Conservation (phyloP, 2,113 vertebrate species). For the Hylia prasina region DNA sequence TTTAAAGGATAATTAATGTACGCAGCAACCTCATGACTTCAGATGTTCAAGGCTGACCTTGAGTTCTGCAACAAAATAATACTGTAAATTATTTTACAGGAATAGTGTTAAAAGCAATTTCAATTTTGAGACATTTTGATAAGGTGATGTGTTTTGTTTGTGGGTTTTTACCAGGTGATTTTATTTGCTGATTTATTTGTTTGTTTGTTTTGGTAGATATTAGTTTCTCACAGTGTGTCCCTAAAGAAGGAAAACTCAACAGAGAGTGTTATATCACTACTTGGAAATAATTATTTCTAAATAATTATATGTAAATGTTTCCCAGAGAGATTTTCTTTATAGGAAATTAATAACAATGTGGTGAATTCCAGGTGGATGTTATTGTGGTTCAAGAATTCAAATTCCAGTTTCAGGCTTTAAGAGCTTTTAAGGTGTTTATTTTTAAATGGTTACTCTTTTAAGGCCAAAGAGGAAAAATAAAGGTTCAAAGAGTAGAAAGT, state of each 20-base stretch:
- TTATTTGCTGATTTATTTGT: not conserved
- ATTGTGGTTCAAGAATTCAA: not conserved
- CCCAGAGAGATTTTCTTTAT: not conserved
- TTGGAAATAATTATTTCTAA: not conserved
- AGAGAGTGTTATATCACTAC: not conserved
- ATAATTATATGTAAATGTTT: not conserved
- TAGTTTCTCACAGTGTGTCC: not conserved
- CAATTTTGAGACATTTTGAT: not conserved
- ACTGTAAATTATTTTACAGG: not conserved
- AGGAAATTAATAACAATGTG: not conserved
- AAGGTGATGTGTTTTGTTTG: not conserved
- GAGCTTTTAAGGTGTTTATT: not conserved
- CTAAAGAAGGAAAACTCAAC: not conserved
- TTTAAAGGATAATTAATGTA: not conserved
- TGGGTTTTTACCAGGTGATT: not conserved
- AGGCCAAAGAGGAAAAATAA: not conserved
- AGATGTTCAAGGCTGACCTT: not conserved
- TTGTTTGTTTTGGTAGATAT: not conserved
- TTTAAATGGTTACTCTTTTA: not conserved
- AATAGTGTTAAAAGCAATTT: not conserved
- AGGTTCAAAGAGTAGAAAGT: accelerated
- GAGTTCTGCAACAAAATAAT: conserved; percentile 20
- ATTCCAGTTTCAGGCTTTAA: not conserved
- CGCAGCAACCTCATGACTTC: not conserved
- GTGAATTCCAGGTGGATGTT: accelerated